Conservation (phyloP, 64 coral and sea anemone species). For the Stylophora pistillata region DNA sequence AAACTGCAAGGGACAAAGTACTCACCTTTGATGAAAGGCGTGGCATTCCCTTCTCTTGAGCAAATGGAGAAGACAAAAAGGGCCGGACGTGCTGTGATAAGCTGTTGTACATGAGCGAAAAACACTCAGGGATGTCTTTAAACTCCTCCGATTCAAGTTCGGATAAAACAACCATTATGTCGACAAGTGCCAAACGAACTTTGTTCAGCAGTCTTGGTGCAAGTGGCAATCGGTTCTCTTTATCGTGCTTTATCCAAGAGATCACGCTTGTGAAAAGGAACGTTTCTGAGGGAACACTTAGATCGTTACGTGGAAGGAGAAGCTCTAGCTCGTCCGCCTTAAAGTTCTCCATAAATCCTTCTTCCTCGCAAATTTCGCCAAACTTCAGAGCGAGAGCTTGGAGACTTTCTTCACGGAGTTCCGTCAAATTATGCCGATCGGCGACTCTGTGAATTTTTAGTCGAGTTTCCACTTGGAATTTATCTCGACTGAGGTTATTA, state of each 20-base stretch:
- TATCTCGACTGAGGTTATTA: conserved; percentile 21
- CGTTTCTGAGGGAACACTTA: conserved; percentile 40
- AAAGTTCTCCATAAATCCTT: conserved; percentile 35
- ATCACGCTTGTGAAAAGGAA: conserved; percentile 42
- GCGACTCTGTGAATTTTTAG: conserved; percentile 44
- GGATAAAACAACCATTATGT: conserved; percentile 44
- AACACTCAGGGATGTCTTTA: conserved; percentile 40
- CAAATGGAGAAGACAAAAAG: conserved; percentile 32
- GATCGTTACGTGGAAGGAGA: conserved; percentile 37
- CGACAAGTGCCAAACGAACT: conserved; percentile 47
- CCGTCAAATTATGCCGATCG: conserved; percentile 29
- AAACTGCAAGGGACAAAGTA: background rate
- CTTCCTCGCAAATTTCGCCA: conserved; percentile 16
- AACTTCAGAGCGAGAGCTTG: conserved; percentile 34
- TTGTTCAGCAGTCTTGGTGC: conserved; percentile 17
- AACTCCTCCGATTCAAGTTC: conserved; percentile 57
- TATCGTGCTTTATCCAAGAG: conserved; percentile 38
- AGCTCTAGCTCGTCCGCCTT: conserved; percentile 31
- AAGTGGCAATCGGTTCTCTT: conserved; percentile 25
- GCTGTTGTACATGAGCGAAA: conserved; percentile 39
- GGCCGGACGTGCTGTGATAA: conserved; percentile 44
- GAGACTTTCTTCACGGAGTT: conserved; percentile 39
- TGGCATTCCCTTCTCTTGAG: conserved; percentile 49
- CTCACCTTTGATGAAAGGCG: conserved; percentile 48
- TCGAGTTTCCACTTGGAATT: conserved; percentile 31